Evolutionary conservation across 2,797 vertebrate species (phyloP).

Genomic region (Myotis pilosus): DNA sequence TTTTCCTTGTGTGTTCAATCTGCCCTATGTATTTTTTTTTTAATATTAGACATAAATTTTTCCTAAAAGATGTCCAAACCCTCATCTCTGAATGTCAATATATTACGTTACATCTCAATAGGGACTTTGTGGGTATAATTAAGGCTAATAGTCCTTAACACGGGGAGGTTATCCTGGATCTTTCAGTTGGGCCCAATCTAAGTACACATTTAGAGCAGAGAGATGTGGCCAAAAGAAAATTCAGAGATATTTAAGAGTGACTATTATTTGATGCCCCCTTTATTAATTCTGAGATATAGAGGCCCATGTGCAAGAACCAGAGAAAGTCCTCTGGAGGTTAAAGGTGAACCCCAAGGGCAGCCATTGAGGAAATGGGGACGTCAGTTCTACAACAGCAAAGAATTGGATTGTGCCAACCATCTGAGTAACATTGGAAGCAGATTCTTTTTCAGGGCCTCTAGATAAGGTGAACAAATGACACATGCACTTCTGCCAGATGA

Average conservation of each 20-base stretch:
- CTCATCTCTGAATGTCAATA: neutral
- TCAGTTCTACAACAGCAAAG: neutral
- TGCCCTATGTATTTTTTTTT: neutral
- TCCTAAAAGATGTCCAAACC: neutral
- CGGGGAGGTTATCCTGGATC: neutral
- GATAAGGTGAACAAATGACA: too few species aligned
- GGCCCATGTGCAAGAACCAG: neutral
- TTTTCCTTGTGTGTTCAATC: neutral
- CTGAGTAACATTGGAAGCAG: neutral
- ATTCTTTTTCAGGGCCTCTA: neutral
- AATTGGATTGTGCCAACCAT: neutral
- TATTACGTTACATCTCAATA: neutral
- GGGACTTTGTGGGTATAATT: neutral
- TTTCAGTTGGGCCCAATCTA: neutral
- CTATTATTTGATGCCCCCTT: neutral
- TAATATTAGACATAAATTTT: neutral
- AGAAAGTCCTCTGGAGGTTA: neutral
- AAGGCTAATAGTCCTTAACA: neutral
- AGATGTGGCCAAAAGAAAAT: neutral
- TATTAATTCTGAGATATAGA: neutral
- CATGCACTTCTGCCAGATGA: neutral
- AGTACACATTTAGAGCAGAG: neutral
- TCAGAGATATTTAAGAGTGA: neutral
- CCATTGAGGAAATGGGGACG: neutral
- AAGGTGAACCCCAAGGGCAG: neutral